Percentiles rank a stretch among this genome's conserved stretches.
Conservation (phyloP, 2,888 invertebrate genomes). For the Melipona beecheii region DNA sequence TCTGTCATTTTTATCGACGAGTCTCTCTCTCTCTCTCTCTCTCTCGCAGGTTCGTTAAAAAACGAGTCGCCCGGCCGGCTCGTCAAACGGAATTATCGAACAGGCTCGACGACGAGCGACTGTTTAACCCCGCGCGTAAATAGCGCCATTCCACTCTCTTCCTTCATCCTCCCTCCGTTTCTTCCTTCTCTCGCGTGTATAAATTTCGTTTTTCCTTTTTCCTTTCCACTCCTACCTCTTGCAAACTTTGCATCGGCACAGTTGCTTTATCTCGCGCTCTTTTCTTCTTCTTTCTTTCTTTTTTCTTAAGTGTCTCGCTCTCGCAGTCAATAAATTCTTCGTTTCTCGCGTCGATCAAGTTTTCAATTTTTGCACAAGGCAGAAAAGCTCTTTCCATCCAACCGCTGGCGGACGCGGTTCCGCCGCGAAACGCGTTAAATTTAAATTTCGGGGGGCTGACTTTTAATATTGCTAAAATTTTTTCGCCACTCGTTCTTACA, state of each 20-base stretch:
- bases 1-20: constrained; percentile 73
- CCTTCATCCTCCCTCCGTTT: neutral
- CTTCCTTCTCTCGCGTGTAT: neutral
- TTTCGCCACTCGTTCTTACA: no score
- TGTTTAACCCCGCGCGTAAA: constrained; percentile 54
- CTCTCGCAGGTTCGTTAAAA: constrained; percentile 69
- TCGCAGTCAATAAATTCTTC: constrained; percentile 1
- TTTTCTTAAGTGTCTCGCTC: neutral
- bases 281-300: no score
- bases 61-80: constrained; percentile 51
- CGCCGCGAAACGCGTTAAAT: constrained; percentile 1
- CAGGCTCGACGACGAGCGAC: constrained; percentile 28
- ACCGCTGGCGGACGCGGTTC: no score
- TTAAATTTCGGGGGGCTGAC: neutral
- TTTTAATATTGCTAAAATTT: no score
- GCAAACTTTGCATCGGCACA: neutral
- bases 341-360: neutral
- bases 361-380: constrained; percentile 13
- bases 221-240: neutral
- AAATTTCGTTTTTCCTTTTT: neutral
- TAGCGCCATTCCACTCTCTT: constrained; percentile 22
- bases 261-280: no score
- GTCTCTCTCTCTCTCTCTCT: constrained; percentile 62
- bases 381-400: neutral
- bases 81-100: constrained; percentile 63